A percentile compares a stretch with the other conserved stretches of the same genome.
Conservation (phyloP, 2,113 vertebrate species). For the Calonectris borealis region DNA sequence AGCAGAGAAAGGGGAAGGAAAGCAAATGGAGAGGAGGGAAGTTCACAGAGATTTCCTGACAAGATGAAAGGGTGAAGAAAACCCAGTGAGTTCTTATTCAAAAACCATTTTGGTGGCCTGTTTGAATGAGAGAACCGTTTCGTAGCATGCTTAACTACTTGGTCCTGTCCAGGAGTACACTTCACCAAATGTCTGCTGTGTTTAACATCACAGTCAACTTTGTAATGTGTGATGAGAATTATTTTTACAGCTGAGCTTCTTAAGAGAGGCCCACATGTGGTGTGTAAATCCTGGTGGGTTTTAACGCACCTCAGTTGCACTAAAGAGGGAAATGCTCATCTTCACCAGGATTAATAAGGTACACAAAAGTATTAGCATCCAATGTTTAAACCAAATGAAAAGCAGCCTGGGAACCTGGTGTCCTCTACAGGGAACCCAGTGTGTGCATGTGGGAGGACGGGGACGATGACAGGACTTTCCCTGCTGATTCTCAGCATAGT, state of each 20-base stretch:
- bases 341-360: not conserved
- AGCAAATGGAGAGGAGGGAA: slow-evolving; percentile 54
- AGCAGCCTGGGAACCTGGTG: not conserved
- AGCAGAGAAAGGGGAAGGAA: slow-evolving; percentile 47
- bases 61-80: slow-evolving; percentile 55
- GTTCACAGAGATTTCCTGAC: slow-evolving; percentile 47
- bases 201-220: slow-evolving; percentile 23
- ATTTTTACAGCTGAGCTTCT: slow-evolving; percentile 61
- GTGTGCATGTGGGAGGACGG: not conserved
- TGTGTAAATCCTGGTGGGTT: not conserved
- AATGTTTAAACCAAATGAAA: not conserved
- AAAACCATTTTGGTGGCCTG: slow-evolving; percentile 30
- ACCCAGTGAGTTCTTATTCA: slow-evolving; percentile 14
- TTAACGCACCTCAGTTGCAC: not conserved
- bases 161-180: not conserved
- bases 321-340: not conserved
- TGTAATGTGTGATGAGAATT: slow-evolving; percentile 34
- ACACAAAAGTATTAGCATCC: not conserved
- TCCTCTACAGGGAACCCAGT: not conserved
- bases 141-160: not conserved
- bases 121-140: not conserved
- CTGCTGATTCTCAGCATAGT: not conserved
- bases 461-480: not conserved
- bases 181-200: slow-evolving; percentile 20
- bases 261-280: not conserved